phyloP scores from a whole-genome alignment of 2,888 invertebrate genomes.

The Cremastinae sp. region DNA sequence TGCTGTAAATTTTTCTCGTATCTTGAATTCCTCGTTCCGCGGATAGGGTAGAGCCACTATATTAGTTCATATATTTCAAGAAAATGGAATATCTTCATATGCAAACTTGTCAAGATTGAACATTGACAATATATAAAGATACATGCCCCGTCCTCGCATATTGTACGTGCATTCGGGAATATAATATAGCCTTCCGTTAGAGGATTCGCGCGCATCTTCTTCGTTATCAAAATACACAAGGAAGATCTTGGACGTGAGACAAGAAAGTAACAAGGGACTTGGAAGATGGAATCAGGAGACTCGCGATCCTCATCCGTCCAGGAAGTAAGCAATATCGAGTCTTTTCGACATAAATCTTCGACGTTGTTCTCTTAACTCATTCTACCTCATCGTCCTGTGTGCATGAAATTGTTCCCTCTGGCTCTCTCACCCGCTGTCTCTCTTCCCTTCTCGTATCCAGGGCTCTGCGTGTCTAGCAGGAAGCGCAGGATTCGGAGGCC shows the following conservation, averaged over 20 bases:
- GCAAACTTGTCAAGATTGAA: conserved; percentile 35
- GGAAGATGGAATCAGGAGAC: conserved; percentile 33
- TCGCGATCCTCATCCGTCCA: conserved; percentile 63
- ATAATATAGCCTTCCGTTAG: conserved; percentile 56
- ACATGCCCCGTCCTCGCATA: conserved; percentile 7
- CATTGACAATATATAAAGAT: conserved; percentile 24
- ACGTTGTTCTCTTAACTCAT: conserved; percentile 65
- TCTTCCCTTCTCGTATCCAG: not conserved
- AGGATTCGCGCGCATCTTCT: conserved; percentile 51
- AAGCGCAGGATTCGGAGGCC: conserved; percentile 55
- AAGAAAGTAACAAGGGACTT: conserved; percentile 24
- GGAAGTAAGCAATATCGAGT: conserved; percentile 69
- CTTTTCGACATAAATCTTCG: conserved; percentile 73
- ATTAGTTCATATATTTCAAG: conserved; percentile 30
- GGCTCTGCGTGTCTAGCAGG: conserved; percentile 39
- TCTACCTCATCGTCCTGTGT: too few species aligned
- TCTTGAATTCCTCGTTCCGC: conserved; percentile 2
- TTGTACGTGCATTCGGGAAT: conserved; percentile 55
- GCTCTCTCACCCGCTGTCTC: not conserved
- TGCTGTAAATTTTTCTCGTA: not conserved
- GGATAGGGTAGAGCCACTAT: conserved; percentile 7
- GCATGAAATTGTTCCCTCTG: too few species aligned
- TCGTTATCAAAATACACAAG: conserved; percentile 25
- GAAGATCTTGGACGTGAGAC: conserved; percentile 29
- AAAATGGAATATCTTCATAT: conserved; percentile 38